Conservation (phyloP, 1,140 invertebrate genomes). For the Tribolium madens region DNA sequence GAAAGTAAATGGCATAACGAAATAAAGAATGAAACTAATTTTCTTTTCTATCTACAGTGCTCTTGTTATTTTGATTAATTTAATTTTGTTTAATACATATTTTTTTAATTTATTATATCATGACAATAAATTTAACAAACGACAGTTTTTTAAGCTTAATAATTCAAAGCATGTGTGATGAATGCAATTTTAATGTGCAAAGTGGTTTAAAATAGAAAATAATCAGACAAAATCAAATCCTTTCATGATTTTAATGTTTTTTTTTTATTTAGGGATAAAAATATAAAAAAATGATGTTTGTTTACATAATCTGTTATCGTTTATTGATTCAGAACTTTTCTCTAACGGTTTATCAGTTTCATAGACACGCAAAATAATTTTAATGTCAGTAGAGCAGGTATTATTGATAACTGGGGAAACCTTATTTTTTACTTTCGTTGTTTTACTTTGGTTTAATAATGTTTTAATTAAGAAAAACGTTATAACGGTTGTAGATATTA, state of each 20-base stretch:
- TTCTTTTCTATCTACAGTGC: not conserved
- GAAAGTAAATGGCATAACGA: not conserved
- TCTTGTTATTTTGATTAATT: not conserved
- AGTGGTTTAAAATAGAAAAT: too few species aligned
- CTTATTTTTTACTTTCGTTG: not conserved
- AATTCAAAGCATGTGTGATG: not conserved
- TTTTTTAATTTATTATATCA: too few species aligned
- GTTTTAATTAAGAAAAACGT: not conserved
- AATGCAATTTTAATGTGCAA: not conserved
- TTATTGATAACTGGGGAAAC: not conserved
- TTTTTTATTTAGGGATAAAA: not conserved
- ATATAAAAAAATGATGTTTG: not conserved
- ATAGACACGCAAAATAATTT: slow-evolving; percentile 2
- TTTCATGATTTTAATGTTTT: not conserved
- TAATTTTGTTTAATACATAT: not conserved
- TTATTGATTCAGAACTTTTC: slow-evolving; percentile 16
- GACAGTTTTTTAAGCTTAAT: not conserved
- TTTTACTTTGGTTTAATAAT: not conserved
- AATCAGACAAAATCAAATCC: not conserved
- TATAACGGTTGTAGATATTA: not conserved
- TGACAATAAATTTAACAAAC: not conserved
- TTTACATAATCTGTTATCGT: not conserved
- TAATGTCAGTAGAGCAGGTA: not conserved
- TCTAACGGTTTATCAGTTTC: slow-evolving; percentile 1
- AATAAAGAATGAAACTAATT: not conserved